Evolutionary conservation across 2,113 vertebrate genomes (phyloP).

Genomic region (Siniperca knerii): DNA sequence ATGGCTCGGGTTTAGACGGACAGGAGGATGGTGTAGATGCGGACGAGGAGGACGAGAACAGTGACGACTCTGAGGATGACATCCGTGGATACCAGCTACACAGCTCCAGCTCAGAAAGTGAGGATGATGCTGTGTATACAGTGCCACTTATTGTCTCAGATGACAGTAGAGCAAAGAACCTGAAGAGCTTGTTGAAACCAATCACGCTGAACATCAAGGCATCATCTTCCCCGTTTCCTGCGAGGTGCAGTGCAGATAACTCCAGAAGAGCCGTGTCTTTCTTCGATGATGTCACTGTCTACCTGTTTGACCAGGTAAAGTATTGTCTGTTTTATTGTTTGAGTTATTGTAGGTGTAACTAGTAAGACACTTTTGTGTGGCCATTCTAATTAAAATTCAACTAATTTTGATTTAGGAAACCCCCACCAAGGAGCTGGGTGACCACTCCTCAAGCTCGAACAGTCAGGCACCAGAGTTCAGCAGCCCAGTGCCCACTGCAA

Average conservation of each 20-base stretch:
- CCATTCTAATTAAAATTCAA: not conserved
- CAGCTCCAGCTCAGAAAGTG: conserved; percentile 94
- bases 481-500: conserved; percentile 78
- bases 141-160: conserved; percentile 91
- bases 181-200: conserved; percentile 92
- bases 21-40: conserved; percentile 88
- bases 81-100: conserved; percentile 89
- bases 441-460: conserved; percentile 81
- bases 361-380: not conserved
- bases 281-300: conserved; percentile 97
- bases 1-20: conserved; percentile 77
- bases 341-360: not conserved
- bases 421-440: conserved; percentile 94
- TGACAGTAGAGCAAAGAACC: conserved; percentile 83
- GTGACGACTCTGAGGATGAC: conserved; percentile 95
- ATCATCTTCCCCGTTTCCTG: conserved; percentile 36
- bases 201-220: conserved; percentile 42
- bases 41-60: conserved; percentile 96
- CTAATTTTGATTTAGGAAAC: conserved; percentile 87
- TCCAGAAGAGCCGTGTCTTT: conserved; percentile 91
- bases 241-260: conserved; percentile 60
- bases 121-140: conserved; percentile 85
- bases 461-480: conserved; percentile 83
- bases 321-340: not conserved
- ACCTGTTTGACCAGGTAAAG: conserved; percentile 96